Evolutionary conservation across 2,797 vertebrate species (phyloP), one percentile per base, ranked within the genome.

Genomic region (Lepus townsendii): DNA sequence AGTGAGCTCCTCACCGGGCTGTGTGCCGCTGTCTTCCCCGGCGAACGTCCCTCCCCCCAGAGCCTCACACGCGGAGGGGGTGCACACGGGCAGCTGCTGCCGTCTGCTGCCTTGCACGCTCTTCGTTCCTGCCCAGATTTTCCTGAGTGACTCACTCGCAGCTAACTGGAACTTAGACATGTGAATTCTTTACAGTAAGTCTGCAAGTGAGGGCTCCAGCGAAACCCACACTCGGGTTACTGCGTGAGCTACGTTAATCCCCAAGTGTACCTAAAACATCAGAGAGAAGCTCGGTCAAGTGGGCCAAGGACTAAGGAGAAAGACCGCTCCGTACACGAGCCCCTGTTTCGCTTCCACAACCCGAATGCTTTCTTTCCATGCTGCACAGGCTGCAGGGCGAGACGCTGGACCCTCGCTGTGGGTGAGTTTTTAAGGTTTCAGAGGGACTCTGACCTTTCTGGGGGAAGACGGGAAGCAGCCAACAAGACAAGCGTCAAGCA

Each of bases 141-240:
- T 82, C 71, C 68, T 65, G 76, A 71, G 42, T 75, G 69, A 89
- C 26, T 47, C 30, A 79, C 26, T 26, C 71, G 77, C 80, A 77
- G 73, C 78, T 63, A 9, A 66, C 20, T 76, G 10, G 14, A 76
- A 66, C 60, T 26, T 42, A 77, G 47, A 79, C 26, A n/a, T 71
- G 32, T 82, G 38, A 35, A 86, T 92, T 86, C 60, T 73, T 77
- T 60, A 77, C 78, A 42, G 42, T 78, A 83, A 82, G 76, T 17
- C 65, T 42, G n/a, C 57, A 83, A 75, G 27, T 83, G 50, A 75
- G 73, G 11, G 60, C 72, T 52, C 22, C 27, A 65, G 14, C 42
- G 8, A 52, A 89, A 16, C 38, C 52, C 13, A 52, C 7, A 42
- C 42, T 42, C 42, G 42, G 42, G 42, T 42, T 42, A 42, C 42